Evolutionary conservation across 2,113 vertebrate genomes (phyloP).

Genomic region (Catharus fuscescens): DNA sequence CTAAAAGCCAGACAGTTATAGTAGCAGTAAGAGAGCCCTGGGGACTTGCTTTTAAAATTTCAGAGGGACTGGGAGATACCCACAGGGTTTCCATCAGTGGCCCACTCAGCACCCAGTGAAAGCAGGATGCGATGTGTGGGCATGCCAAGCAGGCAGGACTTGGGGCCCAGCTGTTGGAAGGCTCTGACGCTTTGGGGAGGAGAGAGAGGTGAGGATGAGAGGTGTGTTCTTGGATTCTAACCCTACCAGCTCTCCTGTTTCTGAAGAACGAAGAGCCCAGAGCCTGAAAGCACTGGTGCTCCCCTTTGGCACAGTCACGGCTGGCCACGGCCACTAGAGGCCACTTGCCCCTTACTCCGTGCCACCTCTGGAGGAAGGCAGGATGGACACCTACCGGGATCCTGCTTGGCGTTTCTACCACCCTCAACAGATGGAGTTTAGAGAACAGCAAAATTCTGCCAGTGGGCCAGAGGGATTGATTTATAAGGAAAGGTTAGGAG

Average conservation of each 20-base stretch:
- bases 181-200: accelerated
- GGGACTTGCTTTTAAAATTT: background rate
- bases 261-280: background rate
- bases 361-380: background rate
- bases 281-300: background rate
- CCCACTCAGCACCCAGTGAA: background rate
- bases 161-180: background rate
- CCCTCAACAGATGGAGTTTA: background rate
- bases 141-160: accelerated
- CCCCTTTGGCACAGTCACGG: background rate
- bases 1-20: background rate
- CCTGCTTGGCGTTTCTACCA: background rate
- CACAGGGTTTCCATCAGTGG: accelerated
- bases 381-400: background rate
- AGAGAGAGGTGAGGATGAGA: background rate
- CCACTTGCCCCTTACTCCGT: slow-evolving; percentile 22
- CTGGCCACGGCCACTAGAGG: slow-evolving; percentile 30
- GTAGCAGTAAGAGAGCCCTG: background rate
- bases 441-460: slow-evolving; percentile 10
- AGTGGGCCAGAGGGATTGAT: slow-evolving; percentile 35
- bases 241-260: background rate
- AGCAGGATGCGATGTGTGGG: accelerated
- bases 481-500: slow-evolving; percentile 53
- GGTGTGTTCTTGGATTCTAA: accelerated
- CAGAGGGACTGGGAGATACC: background rate